phyloP scores from a whole-genome alignment of 1,140 invertebrate genomes.

The Meloidogyne chitwoodi region DNA sequence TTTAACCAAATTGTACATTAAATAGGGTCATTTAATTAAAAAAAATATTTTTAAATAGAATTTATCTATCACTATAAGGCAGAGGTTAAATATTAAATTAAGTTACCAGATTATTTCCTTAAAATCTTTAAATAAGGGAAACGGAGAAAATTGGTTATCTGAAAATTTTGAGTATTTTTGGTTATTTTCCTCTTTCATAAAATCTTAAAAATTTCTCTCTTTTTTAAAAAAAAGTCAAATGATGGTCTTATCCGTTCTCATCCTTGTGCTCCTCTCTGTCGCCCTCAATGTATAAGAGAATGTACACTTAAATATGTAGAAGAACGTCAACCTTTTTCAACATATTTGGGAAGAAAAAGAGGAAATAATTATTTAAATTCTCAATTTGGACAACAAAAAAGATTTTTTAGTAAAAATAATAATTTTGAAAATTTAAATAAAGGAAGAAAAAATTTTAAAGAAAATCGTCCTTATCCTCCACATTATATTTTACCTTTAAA shows the following conservation, averaged over 20 bases:
- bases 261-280: constrained; percentile 19
- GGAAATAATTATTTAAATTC: background rate
- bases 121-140: no score
- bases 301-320: constrained; percentile 8
- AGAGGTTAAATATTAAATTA: no score
- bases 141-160: no score
- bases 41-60: no score
- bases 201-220: no score
- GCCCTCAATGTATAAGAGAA: constrained; percentile 8
- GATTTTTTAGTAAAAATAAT: background rate
- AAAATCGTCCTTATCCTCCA: background rate
- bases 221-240: no score
- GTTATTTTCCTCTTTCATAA: no score
- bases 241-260: background rate
- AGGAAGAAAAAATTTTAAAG: background rate
- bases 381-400: background rate
- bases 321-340: background rate
- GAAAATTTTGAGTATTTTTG: no score
- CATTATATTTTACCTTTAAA: background rate
- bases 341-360: background rate
- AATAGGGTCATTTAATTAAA: no score
- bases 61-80: no score
- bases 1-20: no score
- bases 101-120: no score
- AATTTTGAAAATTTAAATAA: background rate